Percentiles rank a stretch among this genome's conserved stretches.
Evolutionary conservation across 2,797 vertebrate species (phyloP).

Genomic region (Tenualosa ilisha): DNA sequence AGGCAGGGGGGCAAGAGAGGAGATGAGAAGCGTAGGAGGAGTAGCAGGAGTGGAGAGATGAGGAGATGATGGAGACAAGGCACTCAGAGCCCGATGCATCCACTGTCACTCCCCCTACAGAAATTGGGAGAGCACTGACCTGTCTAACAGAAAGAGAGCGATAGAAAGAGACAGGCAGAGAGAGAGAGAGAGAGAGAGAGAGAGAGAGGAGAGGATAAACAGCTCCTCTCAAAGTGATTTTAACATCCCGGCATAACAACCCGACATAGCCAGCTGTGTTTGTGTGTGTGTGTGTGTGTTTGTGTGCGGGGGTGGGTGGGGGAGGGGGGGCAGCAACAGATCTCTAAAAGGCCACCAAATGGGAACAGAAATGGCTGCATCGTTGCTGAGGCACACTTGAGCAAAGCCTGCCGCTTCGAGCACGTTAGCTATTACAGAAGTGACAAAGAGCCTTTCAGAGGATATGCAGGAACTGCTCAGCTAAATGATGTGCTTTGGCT

Average conservation of each 20-base stretch:
- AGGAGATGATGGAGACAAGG: background rate
- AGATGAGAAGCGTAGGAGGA: background rate
- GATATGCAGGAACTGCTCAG: background rate
- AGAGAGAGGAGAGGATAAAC: constrained; percentile 28
- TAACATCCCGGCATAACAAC: background rate
- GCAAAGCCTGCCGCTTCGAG: background rate
- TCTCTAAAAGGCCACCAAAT: constrained; percentile 3
- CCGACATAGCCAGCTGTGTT: background rate
- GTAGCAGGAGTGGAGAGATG: background rate
- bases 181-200: constrained; percentile 5
- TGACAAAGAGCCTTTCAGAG: constrained; percentile 1
- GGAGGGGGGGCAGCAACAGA: background rate
- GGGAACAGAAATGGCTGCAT: constrained; percentile 13
- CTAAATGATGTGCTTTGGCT: background rate
- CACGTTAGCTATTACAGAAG: constrained; percentile 6
- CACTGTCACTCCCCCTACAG: background rate
- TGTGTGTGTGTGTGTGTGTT: no score
- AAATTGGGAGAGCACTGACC: background rate
- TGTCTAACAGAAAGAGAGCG: background rate
- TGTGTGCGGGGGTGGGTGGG: no score
- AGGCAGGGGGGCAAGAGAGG: background rate
- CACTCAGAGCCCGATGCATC: background rate
- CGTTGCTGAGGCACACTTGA: background rate
- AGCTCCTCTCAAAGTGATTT: background rate
- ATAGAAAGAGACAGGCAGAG: background rate